phyloP scores from a whole-genome alignment of 2,113 vertebrate genomes.

The Vanacampus margaritifer region DNA sequence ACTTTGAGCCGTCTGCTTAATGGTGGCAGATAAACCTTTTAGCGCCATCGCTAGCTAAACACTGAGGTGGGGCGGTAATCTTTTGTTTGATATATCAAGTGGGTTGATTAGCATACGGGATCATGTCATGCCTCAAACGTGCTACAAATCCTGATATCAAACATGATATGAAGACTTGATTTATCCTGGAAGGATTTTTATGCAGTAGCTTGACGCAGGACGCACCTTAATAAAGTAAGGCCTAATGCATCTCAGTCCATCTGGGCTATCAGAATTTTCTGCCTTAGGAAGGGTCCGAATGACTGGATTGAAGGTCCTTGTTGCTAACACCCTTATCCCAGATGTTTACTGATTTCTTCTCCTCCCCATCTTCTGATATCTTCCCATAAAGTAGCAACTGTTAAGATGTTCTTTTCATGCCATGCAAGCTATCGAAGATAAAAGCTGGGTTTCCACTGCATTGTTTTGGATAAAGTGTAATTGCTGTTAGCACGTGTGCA shows the following conservation, averaged over 20 bases:
- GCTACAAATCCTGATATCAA: neutral
- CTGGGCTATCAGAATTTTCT: neutral
- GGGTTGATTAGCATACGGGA: neutral
- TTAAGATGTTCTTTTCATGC: conserved; percentile 65
- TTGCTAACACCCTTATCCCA: conserved; percentile 58
- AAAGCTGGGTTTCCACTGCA: too few species aligned
- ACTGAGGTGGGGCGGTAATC: neutral
- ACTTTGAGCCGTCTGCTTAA: conserved; percentile 18
- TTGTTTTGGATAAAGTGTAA: too few species aligned
- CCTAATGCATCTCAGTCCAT: too few species aligned
- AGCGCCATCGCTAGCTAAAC: conserved; percentile 19
- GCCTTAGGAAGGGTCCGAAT: conserved; percentile 49
- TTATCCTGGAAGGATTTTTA: conserved; percentile 24
- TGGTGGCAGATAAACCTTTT: conserved; percentile 41
- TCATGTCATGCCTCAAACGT: neutral
- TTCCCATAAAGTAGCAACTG: conserved; percentile 42
- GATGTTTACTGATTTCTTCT: conserved; percentile 45
- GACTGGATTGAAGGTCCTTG: conserved; percentile 41
- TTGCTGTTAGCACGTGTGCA: conserved; percentile 46
- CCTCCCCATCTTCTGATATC: conserved; percentile 43
- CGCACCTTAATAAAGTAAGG: conserved; percentile 25
- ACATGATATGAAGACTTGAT: neutral
- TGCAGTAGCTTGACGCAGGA: conserved; percentile 12
- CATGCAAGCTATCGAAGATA: conserved; percentile 66
- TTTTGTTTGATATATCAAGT: conserved; percentile 14